phyloP scores from a whole-genome alignment of 35 echinoderm and acorn worm genomes.

The Nesometra sesokonis region DNA sequence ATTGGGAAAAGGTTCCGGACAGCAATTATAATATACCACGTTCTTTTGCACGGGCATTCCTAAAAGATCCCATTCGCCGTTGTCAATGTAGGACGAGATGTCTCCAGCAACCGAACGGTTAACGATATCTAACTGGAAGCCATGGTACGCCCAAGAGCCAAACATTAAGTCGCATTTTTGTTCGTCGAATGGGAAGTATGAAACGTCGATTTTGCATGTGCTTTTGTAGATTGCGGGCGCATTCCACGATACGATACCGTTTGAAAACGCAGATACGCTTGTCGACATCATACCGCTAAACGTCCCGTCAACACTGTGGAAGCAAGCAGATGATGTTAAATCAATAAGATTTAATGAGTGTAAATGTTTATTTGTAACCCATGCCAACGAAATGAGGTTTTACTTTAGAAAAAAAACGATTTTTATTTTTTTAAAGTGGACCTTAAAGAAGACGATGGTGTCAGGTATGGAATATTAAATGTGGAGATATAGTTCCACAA shows the following conservation, averaged over 20 bases:
- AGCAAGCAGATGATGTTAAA: neutral
- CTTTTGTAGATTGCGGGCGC: conserved; percentile 96
- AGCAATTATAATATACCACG: conserved; percentile 57
- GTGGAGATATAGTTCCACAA: too few relatives aligned
- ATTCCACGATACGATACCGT: conserved; percentile 66
- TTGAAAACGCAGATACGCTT: conserved; percentile 32
- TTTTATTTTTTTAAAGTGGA: too few relatives aligned
- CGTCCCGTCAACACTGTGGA: conserved; percentile 51
- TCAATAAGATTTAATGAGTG: too few relatives aligned
- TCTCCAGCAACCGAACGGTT: conserved; percentile 48
- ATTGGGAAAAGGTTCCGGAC: conserved; percentile 56
- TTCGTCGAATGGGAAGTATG: conserved; percentile 89
- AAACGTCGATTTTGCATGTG: conserved; percentile 88
- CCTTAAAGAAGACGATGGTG: too few relatives aligned
- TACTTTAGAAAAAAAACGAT: too few relatives aligned
- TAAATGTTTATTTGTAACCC: too few relatives aligned
- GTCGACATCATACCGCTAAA: conserved; percentile 85
- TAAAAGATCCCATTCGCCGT: conserved; percentile 79
- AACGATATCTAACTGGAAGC: conserved; percentile 49
- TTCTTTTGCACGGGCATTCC: conserved; percentile 72
- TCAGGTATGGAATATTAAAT: too few relatives aligned
- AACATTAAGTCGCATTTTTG: conserved; percentile 68
- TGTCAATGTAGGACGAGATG: conserved; percentile 59
- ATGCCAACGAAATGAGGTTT: too few relatives aligned
- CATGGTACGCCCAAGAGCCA: conserved; percentile 86